Conservation (phyloP, 2,113 vertebrate genomes). For the Anoplopoma fimbria region DNA sequence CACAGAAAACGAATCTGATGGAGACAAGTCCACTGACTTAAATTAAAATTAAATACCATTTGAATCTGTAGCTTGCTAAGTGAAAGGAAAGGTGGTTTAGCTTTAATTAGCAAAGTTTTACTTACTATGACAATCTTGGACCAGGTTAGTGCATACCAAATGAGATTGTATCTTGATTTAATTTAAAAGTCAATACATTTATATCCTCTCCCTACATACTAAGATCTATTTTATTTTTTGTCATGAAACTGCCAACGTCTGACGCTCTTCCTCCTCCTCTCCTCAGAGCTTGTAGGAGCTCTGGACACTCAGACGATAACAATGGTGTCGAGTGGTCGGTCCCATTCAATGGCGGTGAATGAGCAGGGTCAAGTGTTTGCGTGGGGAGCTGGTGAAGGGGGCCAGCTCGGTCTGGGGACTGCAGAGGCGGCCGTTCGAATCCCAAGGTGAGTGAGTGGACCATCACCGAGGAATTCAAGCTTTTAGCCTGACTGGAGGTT, state of each 20-base stretch:
- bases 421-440: constrained; percentile 87
- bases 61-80: neutral
- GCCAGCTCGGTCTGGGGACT: constrained; percentile 92
- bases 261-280: constrained; percentile 9
- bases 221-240: neutral
- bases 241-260: constrained; percentile 3
- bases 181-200: neutral
- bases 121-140: neutral
- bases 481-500: constrained; percentile 1
- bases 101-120: neutral
- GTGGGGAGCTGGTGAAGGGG: constrained; percentile 92
- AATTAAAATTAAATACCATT: neutral
- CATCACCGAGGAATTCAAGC: neutral
- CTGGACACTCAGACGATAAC: constrained; percentile 92
- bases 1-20: constrained; percentile 17
- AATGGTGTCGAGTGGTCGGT: constrained; percentile 90
- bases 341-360: constrained; percentile 91
- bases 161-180: neutral
- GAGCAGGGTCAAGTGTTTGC: constrained; percentile 94
- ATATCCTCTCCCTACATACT: neutral
- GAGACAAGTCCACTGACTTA: neutral
- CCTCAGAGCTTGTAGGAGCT: constrained; percentile 89
- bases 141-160: neutral
- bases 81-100: neutral
- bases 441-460: constrained; percentile 87